Conservation (phyloP, 2,797 vertebrate species). For the Tapera naevia region DNA sequence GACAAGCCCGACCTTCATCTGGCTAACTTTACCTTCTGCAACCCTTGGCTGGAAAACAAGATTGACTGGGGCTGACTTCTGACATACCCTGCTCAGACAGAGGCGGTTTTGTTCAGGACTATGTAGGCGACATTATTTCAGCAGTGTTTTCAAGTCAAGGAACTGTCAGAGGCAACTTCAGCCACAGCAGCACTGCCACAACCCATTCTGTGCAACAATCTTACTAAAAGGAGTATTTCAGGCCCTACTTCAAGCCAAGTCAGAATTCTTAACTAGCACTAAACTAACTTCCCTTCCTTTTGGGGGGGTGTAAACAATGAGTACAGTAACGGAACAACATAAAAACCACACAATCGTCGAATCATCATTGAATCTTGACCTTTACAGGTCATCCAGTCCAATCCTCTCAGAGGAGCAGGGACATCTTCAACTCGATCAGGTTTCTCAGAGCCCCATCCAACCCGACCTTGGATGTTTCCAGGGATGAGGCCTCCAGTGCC, state of each 20-base stretch:
- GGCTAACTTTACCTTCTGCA: background rate
- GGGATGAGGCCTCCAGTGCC: too few relatives aligned
- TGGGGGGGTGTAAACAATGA: background rate
- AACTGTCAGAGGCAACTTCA: background rate
- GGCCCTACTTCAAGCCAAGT: background rate
- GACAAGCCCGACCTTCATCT: background rate
- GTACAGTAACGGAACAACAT: background rate
- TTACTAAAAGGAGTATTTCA: background rate
- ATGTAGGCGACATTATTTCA: background rate
- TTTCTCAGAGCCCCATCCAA: too few relatives aligned
- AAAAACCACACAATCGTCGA: too few relatives aligned
- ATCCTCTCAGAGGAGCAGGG: too few relatives aligned
- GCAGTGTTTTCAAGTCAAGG: background rate
- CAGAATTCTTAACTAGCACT: background rate
- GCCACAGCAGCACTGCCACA: background rate
- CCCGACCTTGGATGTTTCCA: too few relatives aligned
- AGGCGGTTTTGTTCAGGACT: slow-evolving; percentile 6
- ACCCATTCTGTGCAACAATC: background rate
- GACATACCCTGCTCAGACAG: background rate
- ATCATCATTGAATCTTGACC: too few relatives aligned
- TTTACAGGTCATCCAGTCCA: too few relatives aligned
- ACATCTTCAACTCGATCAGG: too few relatives aligned
- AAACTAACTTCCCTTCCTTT: background rate
- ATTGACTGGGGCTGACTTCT: background rate
- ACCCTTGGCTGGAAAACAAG: background rate